A percentile compares a stretch with the other conserved stretches of the same genome.
phyloP scores from a whole-genome alignment of 1,140 invertebrate genomes.

The Drosophila pandora region DNA sequence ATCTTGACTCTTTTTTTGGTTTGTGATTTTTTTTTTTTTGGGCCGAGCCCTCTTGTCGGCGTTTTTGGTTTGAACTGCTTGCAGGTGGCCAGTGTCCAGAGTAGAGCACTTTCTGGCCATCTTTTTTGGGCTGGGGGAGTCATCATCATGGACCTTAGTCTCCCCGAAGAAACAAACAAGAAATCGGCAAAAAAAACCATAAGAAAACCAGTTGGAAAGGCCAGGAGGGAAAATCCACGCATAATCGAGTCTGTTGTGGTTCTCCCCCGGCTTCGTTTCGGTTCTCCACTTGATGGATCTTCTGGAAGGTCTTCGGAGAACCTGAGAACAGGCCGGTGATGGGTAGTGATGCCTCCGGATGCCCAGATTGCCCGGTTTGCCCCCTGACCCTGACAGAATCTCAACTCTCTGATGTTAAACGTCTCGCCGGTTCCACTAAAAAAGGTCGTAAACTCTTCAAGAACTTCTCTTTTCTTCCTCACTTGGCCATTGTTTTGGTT shows the following conservation, averaged over 20 bases:
- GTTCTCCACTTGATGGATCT: not conserved
- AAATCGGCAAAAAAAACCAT: slow-evolving; percentile 13
- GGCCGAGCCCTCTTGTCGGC: slow-evolving; percentile 34
- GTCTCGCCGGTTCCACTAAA: too few relatives aligned
- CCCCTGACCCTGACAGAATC: not conserved
- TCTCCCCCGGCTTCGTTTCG: slow-evolving; percentile 9
- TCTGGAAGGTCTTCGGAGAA: not conserved
- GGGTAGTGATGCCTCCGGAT: slow-evolving; percentile 15
- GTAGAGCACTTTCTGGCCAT: slow-evolving; percentile 3
- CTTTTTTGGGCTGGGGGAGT: not conserved
- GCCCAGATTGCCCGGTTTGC: slow-evolving; percentile 10
- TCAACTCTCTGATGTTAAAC: not conserved
- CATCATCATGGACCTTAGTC: not conserved
- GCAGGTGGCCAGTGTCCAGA: not conserved
- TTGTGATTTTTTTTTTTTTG: not conserved
- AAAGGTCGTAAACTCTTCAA: not conserved
- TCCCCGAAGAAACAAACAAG: slow-evolving; percentile 26
- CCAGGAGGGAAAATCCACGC: slow-evolving; percentile 42
- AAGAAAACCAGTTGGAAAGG: slow-evolving; percentile 34
- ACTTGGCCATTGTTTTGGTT: not conserved
- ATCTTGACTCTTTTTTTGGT: not conserved
- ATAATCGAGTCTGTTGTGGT: slow-evolving; percentile 28
- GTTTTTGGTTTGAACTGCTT: slow-evolving; percentile 7
- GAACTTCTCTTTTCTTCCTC: not conserved
- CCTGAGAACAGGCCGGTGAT: slow-evolving; percentile 4